Evolutionary conservation across 2,113 vertebrate genomes (phyloP).

Genomic region (Urocitellus parryii): DNA sequence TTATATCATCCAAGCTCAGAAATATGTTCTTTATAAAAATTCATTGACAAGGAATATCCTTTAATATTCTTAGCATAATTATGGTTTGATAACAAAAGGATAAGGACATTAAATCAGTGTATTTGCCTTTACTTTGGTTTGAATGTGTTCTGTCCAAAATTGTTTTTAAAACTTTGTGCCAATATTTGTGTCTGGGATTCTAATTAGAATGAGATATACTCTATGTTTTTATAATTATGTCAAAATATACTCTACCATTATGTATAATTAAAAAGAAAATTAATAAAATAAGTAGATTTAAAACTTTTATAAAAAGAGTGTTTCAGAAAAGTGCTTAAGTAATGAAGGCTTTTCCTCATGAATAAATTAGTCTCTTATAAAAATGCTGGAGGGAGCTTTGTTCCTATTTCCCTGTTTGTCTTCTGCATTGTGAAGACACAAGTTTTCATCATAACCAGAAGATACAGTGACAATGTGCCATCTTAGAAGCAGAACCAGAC

Average conservation of each 20-base stretch:
- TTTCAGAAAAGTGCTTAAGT: neutral
- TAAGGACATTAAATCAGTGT: neutral
- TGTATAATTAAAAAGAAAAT: no score
- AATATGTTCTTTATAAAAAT: neutral
- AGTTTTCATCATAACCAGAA: neutral
- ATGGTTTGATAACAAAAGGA: neutral
- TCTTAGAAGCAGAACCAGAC: neutral
- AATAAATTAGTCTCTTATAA: neutral
- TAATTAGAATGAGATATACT: no score
- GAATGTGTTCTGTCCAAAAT: neutral
- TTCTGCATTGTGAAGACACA: neutral
- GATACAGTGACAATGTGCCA: neutral
- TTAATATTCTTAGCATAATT: neutral
- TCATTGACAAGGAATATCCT: neutral
- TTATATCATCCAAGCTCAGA: neutral
- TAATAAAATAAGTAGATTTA: no score
- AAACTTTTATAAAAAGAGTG: no score
- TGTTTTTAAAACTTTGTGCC: neutral
- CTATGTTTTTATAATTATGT: no score
- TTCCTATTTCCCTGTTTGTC: neutral
- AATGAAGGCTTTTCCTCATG: neutral
- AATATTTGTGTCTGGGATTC: neutral
- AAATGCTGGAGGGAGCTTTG: neutral
- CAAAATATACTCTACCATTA: no score
- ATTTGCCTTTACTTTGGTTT: neutral